Base-by-base conservation (phyloP, 1,140 invertebrate genomes). In the Drosophila sproati region DNA sequence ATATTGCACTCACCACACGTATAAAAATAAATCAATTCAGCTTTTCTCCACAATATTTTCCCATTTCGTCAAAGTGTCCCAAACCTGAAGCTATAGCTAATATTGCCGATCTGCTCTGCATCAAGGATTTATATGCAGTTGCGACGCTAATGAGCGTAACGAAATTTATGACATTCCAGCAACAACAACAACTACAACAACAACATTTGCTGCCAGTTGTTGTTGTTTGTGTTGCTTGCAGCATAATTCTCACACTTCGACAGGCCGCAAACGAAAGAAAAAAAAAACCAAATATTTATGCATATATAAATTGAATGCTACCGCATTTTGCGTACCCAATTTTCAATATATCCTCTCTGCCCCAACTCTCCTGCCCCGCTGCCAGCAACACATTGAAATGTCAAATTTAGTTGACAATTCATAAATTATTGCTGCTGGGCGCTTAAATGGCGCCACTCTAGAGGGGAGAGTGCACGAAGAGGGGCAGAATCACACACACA, bases 401-500 rank as follows among this genome's bases (percentile, higher is more conserved):
- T 89, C 85, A 89, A 89, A 85, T 89, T 89, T 89, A 89, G 85
- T 83, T 89, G 85, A 89, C 85, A 89, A 89, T 89, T 89, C 89
- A 89, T 89, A 89, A 89, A 89, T 89, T 81, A 89, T 89, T 89
- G 72, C 66, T 51, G 79, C 72, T 69, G 86, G 52, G 74, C 81
- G 80, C 78, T 89, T 89, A 89, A 89, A 74, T 89, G 86, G 85
- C 85, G 85, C 85, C 85, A 90, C 52, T 56, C 32, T 48, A 37
- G 55, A 41, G 67, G 32, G 35, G 10, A 5, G 3, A 3, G 20
- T n/a, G 31, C 3, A 10, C 28, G 3, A 8, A 3, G 12, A 29
- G 3, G n/a, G 10, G 8, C 3, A 1, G 5, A 5, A 43, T 12
- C 10, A 43, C 50, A 51, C 28, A 39, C 20, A 51, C n/a, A 41